A percentile compares a stretch with the other conserved stretches of the same genome.
These are phyloP conservation scores for Phalacrocorax pelagicus DNA, from an alignment of 2,113 vertebrate genomes.

Conservation along the genomic window DNA sequence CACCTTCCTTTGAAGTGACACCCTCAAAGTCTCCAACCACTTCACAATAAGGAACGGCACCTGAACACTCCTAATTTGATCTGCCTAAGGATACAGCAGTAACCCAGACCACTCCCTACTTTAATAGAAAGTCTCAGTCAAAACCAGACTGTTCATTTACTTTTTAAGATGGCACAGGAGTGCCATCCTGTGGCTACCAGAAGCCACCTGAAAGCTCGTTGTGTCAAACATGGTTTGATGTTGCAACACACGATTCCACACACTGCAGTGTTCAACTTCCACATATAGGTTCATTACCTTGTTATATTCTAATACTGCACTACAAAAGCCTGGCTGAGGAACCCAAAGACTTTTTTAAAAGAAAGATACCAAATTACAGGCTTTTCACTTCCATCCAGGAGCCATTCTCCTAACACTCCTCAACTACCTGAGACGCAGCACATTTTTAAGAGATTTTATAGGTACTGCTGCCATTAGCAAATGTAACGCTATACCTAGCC, in stretches of 20 bases:
- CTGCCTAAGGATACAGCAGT: neutral
- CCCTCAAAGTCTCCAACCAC: neutral
- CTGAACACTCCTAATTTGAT: neutral
- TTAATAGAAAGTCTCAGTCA: neutral
- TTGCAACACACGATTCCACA: neutral
- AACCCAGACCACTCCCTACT: neutral
- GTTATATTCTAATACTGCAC: neutral
- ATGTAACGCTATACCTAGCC: neutral
- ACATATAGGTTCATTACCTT: neutral
- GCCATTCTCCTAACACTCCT: neutral
- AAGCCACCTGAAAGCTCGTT: neutral
- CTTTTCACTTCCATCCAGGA: neutral
- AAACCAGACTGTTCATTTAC: neutral
- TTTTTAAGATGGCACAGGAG: neutral
- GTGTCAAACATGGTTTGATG: accelerated
- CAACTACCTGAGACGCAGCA: neutral
- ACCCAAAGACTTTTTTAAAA: neutral
- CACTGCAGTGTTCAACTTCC: neutral
- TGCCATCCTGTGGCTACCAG: slow-evolving; percentile 49
- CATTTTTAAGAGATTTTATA: neutral
- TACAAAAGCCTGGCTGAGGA: neutral
- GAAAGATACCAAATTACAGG: neutral
- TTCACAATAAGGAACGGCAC: neutral
- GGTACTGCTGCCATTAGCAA: neutral
- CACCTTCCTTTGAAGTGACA: neutral